phyloP scores from a whole-genome alignment of 1,140 invertebrate species.

The Heterodera carotae region DNA sequence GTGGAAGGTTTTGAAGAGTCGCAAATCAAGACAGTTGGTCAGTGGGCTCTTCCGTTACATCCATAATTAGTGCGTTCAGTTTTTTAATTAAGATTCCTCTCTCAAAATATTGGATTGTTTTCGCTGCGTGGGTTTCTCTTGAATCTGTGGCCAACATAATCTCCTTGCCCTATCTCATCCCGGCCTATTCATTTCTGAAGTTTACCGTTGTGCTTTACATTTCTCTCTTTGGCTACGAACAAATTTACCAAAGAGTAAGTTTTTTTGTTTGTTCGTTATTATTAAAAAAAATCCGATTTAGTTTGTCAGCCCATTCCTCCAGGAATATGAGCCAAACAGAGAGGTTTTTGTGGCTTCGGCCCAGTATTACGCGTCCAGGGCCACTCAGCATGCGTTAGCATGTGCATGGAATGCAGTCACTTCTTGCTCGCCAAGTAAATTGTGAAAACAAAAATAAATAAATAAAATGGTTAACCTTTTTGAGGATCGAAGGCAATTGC shows the following conservation, averaged over 20 bases:
- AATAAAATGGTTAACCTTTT: background rate
- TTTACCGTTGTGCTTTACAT: conserved; percentile 30
- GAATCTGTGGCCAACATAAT: conserved; percentile 28
- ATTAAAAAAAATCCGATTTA: background rate
- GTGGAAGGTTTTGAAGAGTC: conserved; percentile 24
- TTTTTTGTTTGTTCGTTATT: conserved; percentile 5
- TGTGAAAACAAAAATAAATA: background rate
- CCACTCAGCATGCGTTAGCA: background rate
- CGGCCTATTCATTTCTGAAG: conserved; percentile 33
- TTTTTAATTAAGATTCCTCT: conserved; percentile 29
- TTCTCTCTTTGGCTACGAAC: conserved; percentile 22
- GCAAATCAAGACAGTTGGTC: conserved; percentile 25
- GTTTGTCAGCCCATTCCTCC: conserved; percentile 26
- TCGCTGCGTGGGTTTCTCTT: conserved; percentile 22
- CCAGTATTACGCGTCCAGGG: conserved; percentile 7
- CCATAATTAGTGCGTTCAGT: too few species aligned
- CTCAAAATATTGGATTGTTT: conserved; percentile 36
- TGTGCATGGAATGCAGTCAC: background rate
- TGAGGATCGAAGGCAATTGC: background rate
- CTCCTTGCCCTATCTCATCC: conserved; percentile 27
- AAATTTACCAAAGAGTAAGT: conserved; percentile 26
- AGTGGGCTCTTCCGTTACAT: conserved; percentile 5
- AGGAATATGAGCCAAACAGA: conserved; percentile 24
- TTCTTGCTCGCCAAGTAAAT: background rate
- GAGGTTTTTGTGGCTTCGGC: conserved; percentile 7